Percentiles rank a stretch among this genome's conserved stretches.
phyloP scores from a whole-genome alignment of 2,888 invertebrate species.

The Ennomos erosarius region DNA sequence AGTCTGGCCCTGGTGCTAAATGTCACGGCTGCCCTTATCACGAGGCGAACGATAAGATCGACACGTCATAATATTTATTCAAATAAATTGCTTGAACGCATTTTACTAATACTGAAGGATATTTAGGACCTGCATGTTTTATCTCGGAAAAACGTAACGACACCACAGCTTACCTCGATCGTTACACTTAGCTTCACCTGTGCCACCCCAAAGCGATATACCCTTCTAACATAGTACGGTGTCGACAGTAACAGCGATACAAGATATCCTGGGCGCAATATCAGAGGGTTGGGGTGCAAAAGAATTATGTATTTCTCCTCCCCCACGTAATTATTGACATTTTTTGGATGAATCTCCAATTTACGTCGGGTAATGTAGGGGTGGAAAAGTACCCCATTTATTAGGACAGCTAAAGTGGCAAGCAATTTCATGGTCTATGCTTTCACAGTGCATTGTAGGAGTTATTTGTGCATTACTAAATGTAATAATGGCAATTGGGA shows the following conservation, averaged over 20 bases:
- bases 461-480: conserved; percentile 10
- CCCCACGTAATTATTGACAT: conserved; percentile 71
- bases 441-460: conserved; percentile 3
- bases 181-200: conserved; percentile 25
- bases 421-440: conserved; percentile 19
- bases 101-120: not conserved
- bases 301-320: conserved; percentile 57
- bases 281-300: conserved; percentile 56
- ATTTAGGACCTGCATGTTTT: conserved; percentile 5
- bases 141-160: not conserved
- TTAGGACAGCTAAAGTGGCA: conserved; percentile 2
- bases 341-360: conserved; percentile 68
- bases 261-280: conserved; percentile 31
- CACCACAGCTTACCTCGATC: not conserved
- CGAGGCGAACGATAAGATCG: too few species aligned
- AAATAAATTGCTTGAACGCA: too few species aligned
- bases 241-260: conserved; percentile 32
- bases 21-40: too few species aligned
- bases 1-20: too few species aligned
- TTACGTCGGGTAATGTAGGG: conserved; percentile 47
- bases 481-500: conserved; percentile 5
- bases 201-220: conserved; percentile 23
- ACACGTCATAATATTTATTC: too few species aligned
- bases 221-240: conserved; percentile 5
- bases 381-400: conserved; percentile 21